A percentile compares a stretch with the other conserved stretches of the same genome.
Conservation (phyloP, 2,797 vertebrate genomes). For the Aulostomus chinensis region DNA sequence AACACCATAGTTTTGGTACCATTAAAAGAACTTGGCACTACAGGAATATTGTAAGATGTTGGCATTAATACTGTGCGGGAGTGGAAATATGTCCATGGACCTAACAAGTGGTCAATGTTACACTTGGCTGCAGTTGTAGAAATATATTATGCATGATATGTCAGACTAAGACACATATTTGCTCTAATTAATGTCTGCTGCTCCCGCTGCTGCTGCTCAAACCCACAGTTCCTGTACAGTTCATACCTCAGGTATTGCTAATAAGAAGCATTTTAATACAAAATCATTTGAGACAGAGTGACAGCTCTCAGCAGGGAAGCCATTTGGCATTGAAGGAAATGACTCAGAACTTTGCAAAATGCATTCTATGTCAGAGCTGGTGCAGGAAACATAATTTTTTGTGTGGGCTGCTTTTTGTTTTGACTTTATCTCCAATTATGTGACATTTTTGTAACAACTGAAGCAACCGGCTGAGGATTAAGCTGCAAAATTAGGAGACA, state of each 20-base stretch:
- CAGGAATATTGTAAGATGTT: slow-evolving; percentile 34
- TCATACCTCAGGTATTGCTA: slow-evolving; percentile 67
- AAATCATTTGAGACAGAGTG: slow-evolving; percentile 61
- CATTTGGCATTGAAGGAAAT: slow-evolving; percentile 73
- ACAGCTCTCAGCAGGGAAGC: slow-evolving; percentile 66
- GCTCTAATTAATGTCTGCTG: slow-evolving; percentile 69
- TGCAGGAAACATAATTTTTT: slow-evolving; percentile 55
- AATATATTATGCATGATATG: slow-evolving; percentile 62
- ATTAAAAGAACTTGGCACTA: slow-evolving; percentile 34
- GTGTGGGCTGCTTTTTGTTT: slow-evolving; percentile 69
- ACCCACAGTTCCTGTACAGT: slow-evolving; percentile 32
- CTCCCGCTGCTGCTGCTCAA: slow-evolving; percentile 35
- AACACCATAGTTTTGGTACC: slow-evolving; percentile 39
- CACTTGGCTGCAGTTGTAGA: slow-evolving; percentile 52
- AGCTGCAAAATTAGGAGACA: too few relatives aligned
- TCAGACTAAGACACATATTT: slow-evolving; percentile 60
- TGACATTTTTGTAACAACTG: slow-evolving; percentile 54
- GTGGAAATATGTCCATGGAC: slow-evolving; percentile 38
- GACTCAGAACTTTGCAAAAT: slow-evolving; percentile 61
- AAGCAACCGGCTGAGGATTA: background rate
- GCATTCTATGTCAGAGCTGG: slow-evolving; percentile 58
- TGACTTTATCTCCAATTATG: slow-evolving; percentile 70
- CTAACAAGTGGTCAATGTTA: slow-evolving; percentile 66
- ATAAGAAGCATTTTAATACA: slow-evolving; percentile 62
- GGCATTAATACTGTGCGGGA: slow-evolving; percentile 43